Percentiles rank a stretch among this genome's conserved stretches.
phyloP scores from a whole-genome alignment of 2,113 vertebrate species.

The Motacilla tschutschensis region DNA sequence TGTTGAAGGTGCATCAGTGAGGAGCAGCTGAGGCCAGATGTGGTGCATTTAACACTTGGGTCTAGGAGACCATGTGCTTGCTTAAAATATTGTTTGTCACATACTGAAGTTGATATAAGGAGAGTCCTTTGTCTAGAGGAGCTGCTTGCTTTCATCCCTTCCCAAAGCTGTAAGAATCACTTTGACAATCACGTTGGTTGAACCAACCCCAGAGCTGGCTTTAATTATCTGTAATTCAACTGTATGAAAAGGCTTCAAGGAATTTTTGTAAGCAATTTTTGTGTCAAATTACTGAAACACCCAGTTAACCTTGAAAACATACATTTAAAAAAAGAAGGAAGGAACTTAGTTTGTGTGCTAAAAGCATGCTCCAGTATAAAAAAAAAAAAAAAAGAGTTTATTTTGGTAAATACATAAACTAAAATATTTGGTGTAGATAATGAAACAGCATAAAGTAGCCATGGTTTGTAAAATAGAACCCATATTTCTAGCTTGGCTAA shows the following conservation, averaged over 20 bases:
- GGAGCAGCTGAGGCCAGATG: background rate
- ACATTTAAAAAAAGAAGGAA: background rate
- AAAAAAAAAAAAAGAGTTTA: background rate
- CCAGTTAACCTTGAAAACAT: background rate
- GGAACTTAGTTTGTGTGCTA: background rate
- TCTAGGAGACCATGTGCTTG: background rate
- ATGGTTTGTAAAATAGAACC: background rate
- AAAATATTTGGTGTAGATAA: background rate
- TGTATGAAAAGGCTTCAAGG: background rate
- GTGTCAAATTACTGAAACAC: background rate
- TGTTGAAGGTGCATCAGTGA: fast-evolving
- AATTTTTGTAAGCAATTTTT: background rate
- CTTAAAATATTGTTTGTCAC: background rate
- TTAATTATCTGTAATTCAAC: background rate
- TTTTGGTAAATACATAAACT: background rate
- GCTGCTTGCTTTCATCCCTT: background rate
- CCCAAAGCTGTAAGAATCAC: background rate
- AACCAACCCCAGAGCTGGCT: background rate
- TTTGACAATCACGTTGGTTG: background rate
- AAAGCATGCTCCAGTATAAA: background rate
- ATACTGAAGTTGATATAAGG: background rate
- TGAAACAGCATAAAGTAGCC: background rate
- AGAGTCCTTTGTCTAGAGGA: background rate
- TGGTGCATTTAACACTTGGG: background rate
- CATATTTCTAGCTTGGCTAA: background rate